Percentiles rank a stretch among this genome's conserved stretches.
These are phyloP conservation scores for Halcyon leucocephala DNA, from an alignment of 2,797 vertebrate genomes.

Conservation along the genomic window DNA sequence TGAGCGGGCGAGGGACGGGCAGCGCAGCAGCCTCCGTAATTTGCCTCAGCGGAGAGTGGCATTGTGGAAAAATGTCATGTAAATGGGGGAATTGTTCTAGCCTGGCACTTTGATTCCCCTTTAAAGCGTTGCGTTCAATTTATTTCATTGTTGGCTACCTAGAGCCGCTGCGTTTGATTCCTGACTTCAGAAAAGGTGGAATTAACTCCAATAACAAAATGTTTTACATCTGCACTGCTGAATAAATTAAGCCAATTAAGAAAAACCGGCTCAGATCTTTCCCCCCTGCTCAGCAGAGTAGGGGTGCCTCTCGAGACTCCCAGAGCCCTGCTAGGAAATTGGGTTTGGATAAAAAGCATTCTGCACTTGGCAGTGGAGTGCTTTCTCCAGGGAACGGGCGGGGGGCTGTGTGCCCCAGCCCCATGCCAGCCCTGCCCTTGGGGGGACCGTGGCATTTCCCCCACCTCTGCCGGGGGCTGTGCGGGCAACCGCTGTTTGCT, in stretches of 20 bases:
- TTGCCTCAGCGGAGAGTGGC: conserved; percentile 71
- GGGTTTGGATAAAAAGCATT: conserved; percentile 27
- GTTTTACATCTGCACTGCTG: conserved; percentile 58
- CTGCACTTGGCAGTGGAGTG: neutral
- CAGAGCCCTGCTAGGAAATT: conserved; percentile 8
- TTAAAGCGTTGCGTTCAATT: conserved; percentile 75
- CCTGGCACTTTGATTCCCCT: conserved; percentile 66
- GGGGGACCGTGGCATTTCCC: neutral
- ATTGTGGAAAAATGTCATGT: conserved; percentile 68
- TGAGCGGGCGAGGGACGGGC: neutral
- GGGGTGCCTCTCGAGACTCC: neutral
- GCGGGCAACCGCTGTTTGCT: neutral
- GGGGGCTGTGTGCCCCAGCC: neutral
- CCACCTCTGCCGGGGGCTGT: neutral
- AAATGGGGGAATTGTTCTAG: conserved; percentile 77
- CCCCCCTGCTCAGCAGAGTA: neutral
- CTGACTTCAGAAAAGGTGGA: conserved; percentile 47
- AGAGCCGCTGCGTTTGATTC: conserved; percentile 61
- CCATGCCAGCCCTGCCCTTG: fast-evolving
- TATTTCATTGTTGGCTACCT: conserved; percentile 80
- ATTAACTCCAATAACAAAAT: conserved; percentile 77
- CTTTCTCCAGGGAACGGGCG: neutral
- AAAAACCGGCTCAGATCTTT: conserved; percentile 38
- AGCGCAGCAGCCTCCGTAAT: conserved; percentile 63
- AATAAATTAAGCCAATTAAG: conserved; percentile 80